Evolutionary conservation across 2,113 vertebrate species (phyloP), one percentile per base, ranked within the genome.

Genomic region (Etheostoma spectabile): DNA sequence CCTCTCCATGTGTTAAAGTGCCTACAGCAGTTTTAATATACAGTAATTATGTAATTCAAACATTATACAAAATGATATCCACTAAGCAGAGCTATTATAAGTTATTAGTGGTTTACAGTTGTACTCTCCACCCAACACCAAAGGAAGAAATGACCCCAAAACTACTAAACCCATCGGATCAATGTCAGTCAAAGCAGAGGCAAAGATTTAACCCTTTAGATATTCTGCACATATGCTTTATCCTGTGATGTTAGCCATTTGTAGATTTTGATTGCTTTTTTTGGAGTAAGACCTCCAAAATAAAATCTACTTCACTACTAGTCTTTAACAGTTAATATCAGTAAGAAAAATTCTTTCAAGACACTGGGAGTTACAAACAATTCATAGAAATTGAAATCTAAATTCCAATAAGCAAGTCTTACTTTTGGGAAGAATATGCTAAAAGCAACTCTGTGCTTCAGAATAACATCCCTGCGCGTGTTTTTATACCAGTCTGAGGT

Each of bases 401-500:
- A 68, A 62, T 64, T 19, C 38, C 35, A 15, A 11, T 24, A 49
- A 63, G 49, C 42, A n/a, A 61, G 35, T 16, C n/a, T n/a, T 60
- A 22, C 33, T 24, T 80, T 55, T 11, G 27, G 49, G 74, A 35
- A 53, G n/a, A 18, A 10, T 46, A 53, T 33, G 35, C 63, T 60
- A 15, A 46, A 81, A 59, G 49, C 57, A 18, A 46, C 64, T 35
- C 2, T 45, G 30, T 48, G 69, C 73, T 18, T 75, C 76, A 45
- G 52, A 56, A 53, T n/a, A 74, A 33, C 71, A 73, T 53, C 62
- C 56, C 55, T 74, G 64, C 19, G 2, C 48, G 56, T 57, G 70
- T 55, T 51, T 83, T 69, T 74, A 35, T 74, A 69, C 87, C 73
- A 75, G 63, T 76, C 62, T 49, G 76, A 84, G 83, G 82, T 89